Base-by-base conservation (phyloP, 2,888 invertebrate species). In the Eristalis pertinax region DNA sequence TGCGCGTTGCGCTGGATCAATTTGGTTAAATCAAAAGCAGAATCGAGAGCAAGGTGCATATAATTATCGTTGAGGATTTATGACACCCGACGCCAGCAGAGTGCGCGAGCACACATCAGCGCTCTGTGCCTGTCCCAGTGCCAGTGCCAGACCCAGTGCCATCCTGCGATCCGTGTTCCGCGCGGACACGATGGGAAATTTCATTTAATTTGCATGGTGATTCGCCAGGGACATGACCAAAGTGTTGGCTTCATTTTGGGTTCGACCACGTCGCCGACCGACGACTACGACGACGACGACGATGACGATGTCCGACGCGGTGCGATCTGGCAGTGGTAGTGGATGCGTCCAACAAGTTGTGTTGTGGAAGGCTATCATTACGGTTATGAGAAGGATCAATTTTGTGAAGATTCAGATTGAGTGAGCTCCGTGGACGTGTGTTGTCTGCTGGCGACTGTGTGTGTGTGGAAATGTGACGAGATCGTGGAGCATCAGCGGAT, bases 31-130 rank as follows among this genome's bases (percentile, higher is more conserved):
- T 84, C 80, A 84, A 88, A 87, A 86, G 63, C 82, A 67, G 73
- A 84, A 87, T 87, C 84, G 79, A 88, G 88, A 84, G 86, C 88
- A 88, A 89, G 84, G 88, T 89, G 87, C 88, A 89, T 88, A 88
- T 89, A 89, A 87, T 89, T 88, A 89, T 83, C 85, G 88, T 87
- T 78, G 80, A 87, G 88, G 88, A 88, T 85, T 89, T 89, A 84
- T 89, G 89, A 89, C 77, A 86, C 87, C 84, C 87, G 83, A 87
- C 79, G 85, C 85, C 81, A 79, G 74, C 73, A 50, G 78, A 80
- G 79, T 60, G 79, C 62, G 63, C 84, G 67, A 41, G 24, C 68
- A 11, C 43, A 43, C 22, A 56, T 32, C 62, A 43, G 63, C 68
- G 43, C 56, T 72, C 58, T n/a, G 26, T 26, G 26, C 26, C 26